Percentiles rank a stretch among this genome's conserved stretches.
phyloP scores from a whole-genome alignment of 2,797 vertebrate species.

The Ataeniobius toweri region DNA sequence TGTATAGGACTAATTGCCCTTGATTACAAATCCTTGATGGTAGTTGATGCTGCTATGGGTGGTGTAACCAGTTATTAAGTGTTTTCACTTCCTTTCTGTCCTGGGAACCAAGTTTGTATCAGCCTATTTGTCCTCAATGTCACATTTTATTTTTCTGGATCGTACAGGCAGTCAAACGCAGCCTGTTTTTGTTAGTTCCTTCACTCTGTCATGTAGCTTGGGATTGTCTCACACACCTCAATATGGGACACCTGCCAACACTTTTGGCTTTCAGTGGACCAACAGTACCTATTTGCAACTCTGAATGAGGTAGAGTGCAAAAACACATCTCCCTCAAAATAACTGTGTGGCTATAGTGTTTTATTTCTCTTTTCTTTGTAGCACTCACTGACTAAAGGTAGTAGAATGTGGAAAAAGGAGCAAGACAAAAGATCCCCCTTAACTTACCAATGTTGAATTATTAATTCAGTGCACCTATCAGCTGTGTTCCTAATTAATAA shows the following conservation, averaged over 20 bases:
- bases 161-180: slow-evolving; percentile 11
- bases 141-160: slow-evolving; percentile 33
- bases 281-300: slow-evolving; percentile 64
- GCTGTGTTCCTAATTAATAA: slow-evolving; percentile 79
- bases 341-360: slow-evolving; percentile 21
- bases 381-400: slow-evolving; percentile 28
- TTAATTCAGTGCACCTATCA: slow-evolving; percentile 75
- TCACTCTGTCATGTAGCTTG: slow-evolving; percentile 28
- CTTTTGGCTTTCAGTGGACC: slow-evolving; percentile 36
- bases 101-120: slow-evolving; percentile 1
- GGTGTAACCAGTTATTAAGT: not conserved
- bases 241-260: slow-evolving; percentile 59
- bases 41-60: not conserved
- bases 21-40: not conserved
- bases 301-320: slow-evolving; percentile 47
- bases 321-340: slow-evolving; percentile 18
- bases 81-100: not conserved
- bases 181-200: slow-evolving; percentile 32
- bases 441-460: slow-evolving; percentile 65
- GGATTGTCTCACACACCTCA: slow-evolving; percentile 47
- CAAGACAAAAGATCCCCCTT: slow-evolving; percentile 36
- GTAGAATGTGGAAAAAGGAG: slow-evolving; percentile 32
- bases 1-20: not conserved
- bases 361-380: slow-evolving; percentile 44
- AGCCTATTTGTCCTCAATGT: slow-evolving; percentile 26